phyloP scores from a whole-genome alignment of 2,888 invertebrate species.

The Lymantria monacha region DNA sequence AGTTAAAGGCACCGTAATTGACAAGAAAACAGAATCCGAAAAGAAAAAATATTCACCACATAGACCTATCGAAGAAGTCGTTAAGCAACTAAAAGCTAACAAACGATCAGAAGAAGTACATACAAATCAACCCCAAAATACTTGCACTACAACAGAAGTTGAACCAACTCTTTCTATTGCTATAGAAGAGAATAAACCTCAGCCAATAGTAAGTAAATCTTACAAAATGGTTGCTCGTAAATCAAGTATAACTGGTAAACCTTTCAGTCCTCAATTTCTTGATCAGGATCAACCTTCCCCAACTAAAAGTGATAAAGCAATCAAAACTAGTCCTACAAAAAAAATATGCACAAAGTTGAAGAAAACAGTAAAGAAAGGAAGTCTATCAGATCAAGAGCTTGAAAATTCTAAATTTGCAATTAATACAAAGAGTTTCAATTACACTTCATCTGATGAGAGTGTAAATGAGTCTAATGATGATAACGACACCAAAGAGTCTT shows the following conservation, averaged over 20 bases:
- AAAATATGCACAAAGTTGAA: slow-evolving; percentile 52
- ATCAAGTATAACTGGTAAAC: slow-evolving; percentile 77
- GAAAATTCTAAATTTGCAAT: slow-evolving; percentile 70
- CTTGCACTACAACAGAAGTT: slow-evolving; percentile 33
- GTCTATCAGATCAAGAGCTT: slow-evolving; percentile 67
- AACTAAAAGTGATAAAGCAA: slow-evolving; percentile 49
- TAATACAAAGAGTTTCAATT: slow-evolving; percentile 58
- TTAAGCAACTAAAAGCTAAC: slow-evolving; percentile 71
- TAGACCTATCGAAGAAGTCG: slow-evolving; percentile 75
- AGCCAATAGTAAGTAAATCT: slow-evolving; percentile 73
- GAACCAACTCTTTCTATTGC: slow-evolving; percentile 33
- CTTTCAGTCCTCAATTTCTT: slow-evolving; percentile 71
- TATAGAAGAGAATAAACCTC: slow-evolving; percentile 61
- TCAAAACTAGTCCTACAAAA: slow-evolving; percentile 42
- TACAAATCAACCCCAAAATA: slow-evolving; percentile 28
- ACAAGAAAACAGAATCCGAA: slow-evolving; percentile 68
- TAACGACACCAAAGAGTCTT: slow-evolving; percentile 69
- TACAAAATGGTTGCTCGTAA: slow-evolving; percentile 80
- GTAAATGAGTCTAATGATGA: slow-evolving; percentile 73
- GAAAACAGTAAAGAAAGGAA: slow-evolving; percentile 54
- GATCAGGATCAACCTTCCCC: slow-evolving; percentile 51
- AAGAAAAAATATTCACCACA: slow-evolving; percentile 75
- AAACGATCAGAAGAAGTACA: slow-evolving; percentile 65
- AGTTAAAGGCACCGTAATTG: slow-evolving; percentile 75
- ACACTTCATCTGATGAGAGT: slow-evolving; percentile 73